Percentiles rank a stretch among this genome's conserved stretches.
These are phyloP conservation scores for Halocynthia roretzi DNA, from an alignment of 23 tunicate genomes.

Conservation along the genomic window DNA sequence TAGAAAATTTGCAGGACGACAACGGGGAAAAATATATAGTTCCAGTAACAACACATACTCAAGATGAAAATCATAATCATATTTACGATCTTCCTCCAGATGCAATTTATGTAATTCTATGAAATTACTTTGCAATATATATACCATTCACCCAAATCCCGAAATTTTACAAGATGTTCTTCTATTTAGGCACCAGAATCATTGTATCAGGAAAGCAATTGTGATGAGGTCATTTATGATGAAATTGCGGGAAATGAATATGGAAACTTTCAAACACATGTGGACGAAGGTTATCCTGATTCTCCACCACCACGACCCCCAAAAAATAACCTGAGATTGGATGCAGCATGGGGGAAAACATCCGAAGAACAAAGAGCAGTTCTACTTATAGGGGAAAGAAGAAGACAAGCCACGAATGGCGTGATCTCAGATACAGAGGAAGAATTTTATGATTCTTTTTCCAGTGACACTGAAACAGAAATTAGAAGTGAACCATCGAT, in stretches of 20 bases:
- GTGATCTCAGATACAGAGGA: conserved; percentile 11
- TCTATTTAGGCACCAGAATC: background rate
- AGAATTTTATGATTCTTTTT: conserved; percentile 31
- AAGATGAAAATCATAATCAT: background rate
- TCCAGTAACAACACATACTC: no score
- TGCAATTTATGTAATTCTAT: background rate
- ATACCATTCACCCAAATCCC: no score
- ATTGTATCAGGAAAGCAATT: background rate
- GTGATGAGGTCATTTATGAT: conserved; percentile 45
- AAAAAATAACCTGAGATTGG: background rate
- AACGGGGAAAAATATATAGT: no score
- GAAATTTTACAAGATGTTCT: no score
- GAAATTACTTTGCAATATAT: no score
- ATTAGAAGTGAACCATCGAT: background rate
- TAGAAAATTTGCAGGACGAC: background rate
- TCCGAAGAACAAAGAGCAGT: conserved; percentile 5
- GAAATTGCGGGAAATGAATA: conserved; percentile 36
- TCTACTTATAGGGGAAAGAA: background rate
- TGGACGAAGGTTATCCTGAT: background rate
- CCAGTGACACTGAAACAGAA: conserved; percentile 13
- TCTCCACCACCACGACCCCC: conserved; percentile 10
- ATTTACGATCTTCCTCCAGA: conserved; percentile 70
- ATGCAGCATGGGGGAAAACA: background rate
- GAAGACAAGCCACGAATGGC: conserved; percentile 51
- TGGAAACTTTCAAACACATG: background rate